phyloP scores from a whole-genome alignment of 1,140 invertebrate genomes.

The Drosophila yakuba region DNA sequence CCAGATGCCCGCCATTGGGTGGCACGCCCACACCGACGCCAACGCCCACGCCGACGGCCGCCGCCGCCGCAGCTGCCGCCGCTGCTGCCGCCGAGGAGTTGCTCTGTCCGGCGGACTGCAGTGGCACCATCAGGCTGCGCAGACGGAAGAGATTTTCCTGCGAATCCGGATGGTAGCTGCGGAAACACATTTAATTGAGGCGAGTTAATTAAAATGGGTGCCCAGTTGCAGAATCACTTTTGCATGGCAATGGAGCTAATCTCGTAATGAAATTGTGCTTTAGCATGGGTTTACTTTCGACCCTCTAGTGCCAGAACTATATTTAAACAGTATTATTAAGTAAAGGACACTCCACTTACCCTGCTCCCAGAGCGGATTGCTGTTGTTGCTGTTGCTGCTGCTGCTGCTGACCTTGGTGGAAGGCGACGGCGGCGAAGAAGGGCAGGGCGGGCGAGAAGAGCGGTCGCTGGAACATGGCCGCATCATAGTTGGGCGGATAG shows the following conservation, averaged over 20 bases:
- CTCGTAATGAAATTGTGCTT: constrained; percentile 6
- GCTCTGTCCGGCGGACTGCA: constrained; percentile 70
- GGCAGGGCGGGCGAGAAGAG: constrained; percentile 81
- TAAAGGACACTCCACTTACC: constrained; percentile 32
- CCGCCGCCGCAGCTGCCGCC: constrained; percentile 62
- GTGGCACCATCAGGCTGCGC: constrained; percentile 81
- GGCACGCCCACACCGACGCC: constrained; percentile 70
- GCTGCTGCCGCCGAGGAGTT: constrained; percentile 59
- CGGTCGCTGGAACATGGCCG: constrained; percentile 79
- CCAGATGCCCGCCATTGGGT: constrained; percentile 76
- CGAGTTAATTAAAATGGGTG: constrained; percentile 59
- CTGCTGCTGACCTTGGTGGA: constrained; percentile 80
- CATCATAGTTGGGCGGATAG: constrained; percentile 78
- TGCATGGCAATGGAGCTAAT: not conserved
- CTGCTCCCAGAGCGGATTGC: constrained; percentile 55
- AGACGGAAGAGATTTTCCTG: constrained; percentile 84
- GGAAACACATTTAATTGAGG: constrained; percentile 66
- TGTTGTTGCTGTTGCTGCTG: constrained; percentile 63
- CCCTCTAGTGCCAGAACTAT: no score
- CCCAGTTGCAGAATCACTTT: constrained; percentile 6
- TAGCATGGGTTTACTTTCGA: not conserved
- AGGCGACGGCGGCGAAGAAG: constrained; percentile 81
- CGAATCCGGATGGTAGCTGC: constrained; percentile 81
- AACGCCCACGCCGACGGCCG: constrained; percentile 52
- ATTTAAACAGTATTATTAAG: not conserved